phyloP scores from a whole-genome alignment of 2,113 vertebrate genomes.

The Acrocephalus kingi region DNA sequence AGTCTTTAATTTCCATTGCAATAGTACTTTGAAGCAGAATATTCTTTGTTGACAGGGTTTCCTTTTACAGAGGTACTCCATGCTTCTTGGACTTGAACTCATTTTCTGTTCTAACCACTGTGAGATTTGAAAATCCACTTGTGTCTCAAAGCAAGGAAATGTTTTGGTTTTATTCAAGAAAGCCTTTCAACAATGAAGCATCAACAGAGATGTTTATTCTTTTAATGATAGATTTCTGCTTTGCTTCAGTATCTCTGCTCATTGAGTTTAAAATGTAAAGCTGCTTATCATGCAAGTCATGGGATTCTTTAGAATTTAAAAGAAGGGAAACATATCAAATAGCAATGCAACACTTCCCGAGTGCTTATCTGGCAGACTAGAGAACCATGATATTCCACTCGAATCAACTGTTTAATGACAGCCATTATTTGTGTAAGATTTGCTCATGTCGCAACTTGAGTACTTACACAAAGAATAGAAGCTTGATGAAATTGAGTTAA shows the following conservation, averaged over 20 bases:
- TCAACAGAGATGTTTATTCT: conserved; percentile 21
- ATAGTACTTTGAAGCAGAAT: conserved; percentile 25
- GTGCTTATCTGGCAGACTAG: conserved; percentile 47
- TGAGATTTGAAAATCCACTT: conserved; percentile 45
- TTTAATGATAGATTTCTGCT: not conserved
- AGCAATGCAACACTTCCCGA: conserved; percentile 19
- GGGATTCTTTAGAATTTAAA: conserved; percentile 19
- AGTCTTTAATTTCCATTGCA: not conserved
- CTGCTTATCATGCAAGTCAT: conserved; percentile 23
- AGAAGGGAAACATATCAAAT: conserved; percentile 32
- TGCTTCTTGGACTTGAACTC: not conserved
- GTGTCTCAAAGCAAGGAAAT: conserved; percentile 19
- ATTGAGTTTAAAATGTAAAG: conserved; percentile 55
- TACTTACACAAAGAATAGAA: conserved; percentile 52
- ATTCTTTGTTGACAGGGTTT: conserved; percentile 4
- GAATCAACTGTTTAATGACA: conserved; percentile 61
- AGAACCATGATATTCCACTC: conserved; percentile 35
- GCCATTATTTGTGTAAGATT: conserved; percentile 47
- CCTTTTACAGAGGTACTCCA: not conserved
- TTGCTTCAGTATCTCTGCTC: not conserved
- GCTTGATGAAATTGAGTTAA: conserved; percentile 58
- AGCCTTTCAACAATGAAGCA: conserved; percentile 1
- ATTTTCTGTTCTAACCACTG: not conserved
- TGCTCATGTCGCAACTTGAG: conserved; percentile 51
- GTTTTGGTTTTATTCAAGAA: not conserved